phyloP scores from a whole-genome alignment of 2,113 vertebrate species.

The Octodon degus region DNA sequence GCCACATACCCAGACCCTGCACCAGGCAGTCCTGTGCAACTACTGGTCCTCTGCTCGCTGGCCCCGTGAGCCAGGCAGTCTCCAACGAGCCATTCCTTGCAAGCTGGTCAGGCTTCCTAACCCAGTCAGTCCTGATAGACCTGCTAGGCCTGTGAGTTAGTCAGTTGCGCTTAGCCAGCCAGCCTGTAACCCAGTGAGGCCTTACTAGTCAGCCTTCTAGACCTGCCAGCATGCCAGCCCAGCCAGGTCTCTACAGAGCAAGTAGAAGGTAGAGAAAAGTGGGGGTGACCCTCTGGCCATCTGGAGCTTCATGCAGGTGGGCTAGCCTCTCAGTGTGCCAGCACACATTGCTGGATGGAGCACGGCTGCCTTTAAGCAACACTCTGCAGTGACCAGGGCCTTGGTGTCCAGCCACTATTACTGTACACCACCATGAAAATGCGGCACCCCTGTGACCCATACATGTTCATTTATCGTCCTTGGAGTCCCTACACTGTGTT shows the following conservation, averaged over 20 bases:
- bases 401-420: background rate
- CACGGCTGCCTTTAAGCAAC: background rate
- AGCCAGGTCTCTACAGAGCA: background rate
- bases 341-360: background rate
- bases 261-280: too few relatives aligned
- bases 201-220: background rate
- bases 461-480: rapidly evolving
- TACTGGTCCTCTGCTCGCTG: background rate
- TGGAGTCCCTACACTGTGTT: rapidly evolving
- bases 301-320: background rate
- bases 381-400: background rate
- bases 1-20: background rate
- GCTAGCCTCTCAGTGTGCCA: background rate
- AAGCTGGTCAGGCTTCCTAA: background rate
- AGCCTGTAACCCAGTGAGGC: background rate
- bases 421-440: rapidly evolving
- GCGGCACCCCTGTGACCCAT: rapidly evolving
- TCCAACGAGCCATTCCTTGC: too few relatives aligned
- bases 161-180: too few relatives aligned
- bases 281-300: too few relatives aligned
- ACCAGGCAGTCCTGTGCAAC: background rate
- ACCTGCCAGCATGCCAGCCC: background rate
- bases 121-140: too few relatives aligned
- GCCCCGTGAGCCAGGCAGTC: background rate
- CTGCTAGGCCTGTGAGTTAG: background rate